Evolutionary conservation across 2,113 vertebrate genomes (phyloP).

Genomic region (Nibea coibor): DNA sequence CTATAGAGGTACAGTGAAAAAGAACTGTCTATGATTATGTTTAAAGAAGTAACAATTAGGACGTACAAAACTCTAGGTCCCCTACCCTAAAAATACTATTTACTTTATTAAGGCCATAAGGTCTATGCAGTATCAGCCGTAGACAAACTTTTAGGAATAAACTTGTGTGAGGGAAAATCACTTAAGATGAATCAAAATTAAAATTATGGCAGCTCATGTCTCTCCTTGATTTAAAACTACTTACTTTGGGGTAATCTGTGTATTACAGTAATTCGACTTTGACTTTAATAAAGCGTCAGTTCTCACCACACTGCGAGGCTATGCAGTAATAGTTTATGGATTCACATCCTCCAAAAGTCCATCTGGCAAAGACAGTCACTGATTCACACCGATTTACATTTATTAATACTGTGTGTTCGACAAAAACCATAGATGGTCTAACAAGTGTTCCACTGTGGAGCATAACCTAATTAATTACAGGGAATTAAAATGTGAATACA

Average conservation of each 20-base stretch:
- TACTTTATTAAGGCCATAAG: neutral
- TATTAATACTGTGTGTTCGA: slow-evolving; percentile 40
- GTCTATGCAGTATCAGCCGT: neutral
- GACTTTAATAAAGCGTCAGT: neutral
- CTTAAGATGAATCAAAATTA: neutral
- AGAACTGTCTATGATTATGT: slow-evolving; percentile 13
- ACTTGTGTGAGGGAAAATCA: neutral
- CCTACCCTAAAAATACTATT: neutral
- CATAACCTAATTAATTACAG: slow-evolving; percentile 46
- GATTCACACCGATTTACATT: slow-evolving; percentile 7
- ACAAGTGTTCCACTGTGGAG: slow-evolving; percentile 16
- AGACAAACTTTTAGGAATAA: slow-evolving; percentile 8
- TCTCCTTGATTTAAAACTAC: neutral
- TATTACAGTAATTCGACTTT: neutral
- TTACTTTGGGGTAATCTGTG: neutral
- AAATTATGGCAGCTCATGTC: neutral
- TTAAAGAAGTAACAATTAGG: slow-evolving; percentile 37
- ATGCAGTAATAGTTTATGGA: slow-evolving; percentile 52
- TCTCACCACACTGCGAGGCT: slow-evolving; percentile 5
- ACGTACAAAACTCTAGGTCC: slow-evolving; percentile 20
- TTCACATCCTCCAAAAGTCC: slow-evolving; percentile 38
- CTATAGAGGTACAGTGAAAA: slow-evolving; percentile 9
- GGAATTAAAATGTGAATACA: slow-evolving; percentile 50
- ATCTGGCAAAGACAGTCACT: slow-evolving; percentile 47
- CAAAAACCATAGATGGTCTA: slow-evolving; percentile 36